Evolutionary conservation across 2,888 invertebrate species (phyloP), one percentile per base, ranked within the genome.

Genomic region (Agriopis aurantiaria): DNA sequence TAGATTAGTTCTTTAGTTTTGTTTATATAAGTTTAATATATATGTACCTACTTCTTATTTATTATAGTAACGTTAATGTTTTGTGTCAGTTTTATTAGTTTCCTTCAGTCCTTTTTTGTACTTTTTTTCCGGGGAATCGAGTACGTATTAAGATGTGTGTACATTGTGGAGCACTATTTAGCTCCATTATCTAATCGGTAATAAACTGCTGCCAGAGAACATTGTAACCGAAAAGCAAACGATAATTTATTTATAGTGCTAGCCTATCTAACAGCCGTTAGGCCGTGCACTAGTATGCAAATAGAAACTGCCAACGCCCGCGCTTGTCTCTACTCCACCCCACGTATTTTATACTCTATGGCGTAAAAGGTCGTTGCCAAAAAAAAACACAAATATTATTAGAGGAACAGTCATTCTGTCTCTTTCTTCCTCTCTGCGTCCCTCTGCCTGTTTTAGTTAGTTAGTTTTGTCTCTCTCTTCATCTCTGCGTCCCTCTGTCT

Each of bases 211-310:
- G 77, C 75, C 75, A 80, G 72, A 80, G 80, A 79, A 78, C 73
- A 80, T 80, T 79, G 78, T 80, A 74, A 76, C 71, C 76, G 73
- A 73, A 69, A 69, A 69, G 68, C 73, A 71, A 73, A 71, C 73
- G 80, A 76, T 80, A 78, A 82, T 80, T 80, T 82, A 85, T 85
- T 81, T 79, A 69, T 65, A 69, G 65, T 56, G 53, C 33, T 5
- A 33, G 33, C 6, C 57, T 49, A 43, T 80, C 72, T 77, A 74
- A 73, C 73, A 83, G 77, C 78, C 79, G 82, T 68, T 76, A 78
- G 81, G 73, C 79, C 33, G 3, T 80, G 78, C 78, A 80, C 75
- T 82, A 81, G 68, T 85, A 86, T 86, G 85, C 82, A 86, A 85
- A 87, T 84, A 82, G 74, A 82, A 82, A 79, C 82, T 84, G 80